Conservation (phyloP, 1,140 invertebrate species). For the Chelonus insularis region DNA sequence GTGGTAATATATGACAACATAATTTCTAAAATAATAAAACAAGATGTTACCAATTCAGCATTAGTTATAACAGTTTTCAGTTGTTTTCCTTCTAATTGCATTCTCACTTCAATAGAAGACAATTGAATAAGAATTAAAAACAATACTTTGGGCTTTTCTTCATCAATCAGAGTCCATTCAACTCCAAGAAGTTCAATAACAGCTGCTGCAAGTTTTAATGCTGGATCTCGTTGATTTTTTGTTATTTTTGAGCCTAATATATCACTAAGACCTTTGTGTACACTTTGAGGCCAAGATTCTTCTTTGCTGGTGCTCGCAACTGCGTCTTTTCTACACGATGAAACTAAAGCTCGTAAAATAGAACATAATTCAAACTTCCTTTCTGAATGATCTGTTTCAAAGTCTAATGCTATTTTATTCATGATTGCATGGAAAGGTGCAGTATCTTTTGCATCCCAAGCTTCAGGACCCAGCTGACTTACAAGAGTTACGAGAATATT, state of each 20-base stretch:
- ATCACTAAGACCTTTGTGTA: conserved; percentile 77
- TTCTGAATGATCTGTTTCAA: conserved; percentile 83
- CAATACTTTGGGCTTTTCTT: conserved; percentile 78
- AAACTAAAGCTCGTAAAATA: conserved; percentile 74
- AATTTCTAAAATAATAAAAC: conserved; percentile 82
- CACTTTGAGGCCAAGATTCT: conserved; percentile 77
- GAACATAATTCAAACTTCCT: conserved; percentile 84
- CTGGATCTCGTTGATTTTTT: conserved; percentile 84
- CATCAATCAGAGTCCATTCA: conserved; percentile 79
- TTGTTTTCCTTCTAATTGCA: conserved; percentile 86
- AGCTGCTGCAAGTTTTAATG: conserved; percentile 78
- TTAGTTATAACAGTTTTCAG: conserved; percentile 77
- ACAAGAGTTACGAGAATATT: conserved; percentile 76
- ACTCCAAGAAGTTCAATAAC: conserved; percentile 81
- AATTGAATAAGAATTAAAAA: conserved; percentile 84
- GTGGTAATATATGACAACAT: conserved; percentile 79
- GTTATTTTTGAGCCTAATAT: conserved; percentile 85
- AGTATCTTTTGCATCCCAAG: conserved; percentile 72
- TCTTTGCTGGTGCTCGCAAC: conserved; percentile 65
- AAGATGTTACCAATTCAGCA: conserved; percentile 77
- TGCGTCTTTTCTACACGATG: conserved; percentile 70
- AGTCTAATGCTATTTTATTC: conserved; percentile 82
- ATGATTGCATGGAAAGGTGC: conserved; percentile 80
- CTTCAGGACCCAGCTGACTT: conserved; percentile 67
- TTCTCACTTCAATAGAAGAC: conserved; percentile 87